Evolutionary conservation across 2,888 invertebrate species (phyloP), one percentile per base, ranked within the genome.

Genomic region (Drosophila mulleri): DNA sequence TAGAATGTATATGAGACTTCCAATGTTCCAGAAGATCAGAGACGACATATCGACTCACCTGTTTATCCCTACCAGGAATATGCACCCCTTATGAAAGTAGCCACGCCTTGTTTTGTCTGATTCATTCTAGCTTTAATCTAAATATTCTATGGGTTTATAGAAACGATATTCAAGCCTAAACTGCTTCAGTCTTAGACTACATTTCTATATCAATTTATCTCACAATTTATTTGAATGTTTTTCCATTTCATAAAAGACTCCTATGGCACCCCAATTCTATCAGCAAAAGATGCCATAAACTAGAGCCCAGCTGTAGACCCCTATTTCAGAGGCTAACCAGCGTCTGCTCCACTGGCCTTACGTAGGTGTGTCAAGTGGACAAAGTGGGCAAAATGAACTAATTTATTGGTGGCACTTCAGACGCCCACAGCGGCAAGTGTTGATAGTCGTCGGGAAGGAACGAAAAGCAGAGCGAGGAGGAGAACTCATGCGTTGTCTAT

Each of bases 341-440:
- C 29, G 35, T 58, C 57, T 61, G 29, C 35, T 48, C 54, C 48
- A 64, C 45, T 63, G 45, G 60, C 66, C 48, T 67, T 41, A 69
- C 62, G 85, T 84, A 84, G 84, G 84, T 84, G 84, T 82, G 88
- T 76, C 83, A 82, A 82, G 73, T 84, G 78, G 72, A 80, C 84
- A 62, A 82, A 82, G 73, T 84, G 78, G 72, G 78, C 84, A 62
- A 84, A 83, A 83, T 71, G 69, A 69, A 80, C 74, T 70, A 72
- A 78, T 80, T 83, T 78, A 79, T 88, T 82, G 72, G 72, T 56
- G 58, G 72, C 78, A 74, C 75, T 80, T 83, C 54, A 29, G 52
- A 61, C 66, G 82, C 83, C 83, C 84, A 84, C 62, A 52, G 16
- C 20, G 44, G 60, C 41, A 26, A 61, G 67, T 78, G 75, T 64